Conservation (phyloP, 2,113 vertebrate genomes). For the Petrocephalus zakoni region DNA sequence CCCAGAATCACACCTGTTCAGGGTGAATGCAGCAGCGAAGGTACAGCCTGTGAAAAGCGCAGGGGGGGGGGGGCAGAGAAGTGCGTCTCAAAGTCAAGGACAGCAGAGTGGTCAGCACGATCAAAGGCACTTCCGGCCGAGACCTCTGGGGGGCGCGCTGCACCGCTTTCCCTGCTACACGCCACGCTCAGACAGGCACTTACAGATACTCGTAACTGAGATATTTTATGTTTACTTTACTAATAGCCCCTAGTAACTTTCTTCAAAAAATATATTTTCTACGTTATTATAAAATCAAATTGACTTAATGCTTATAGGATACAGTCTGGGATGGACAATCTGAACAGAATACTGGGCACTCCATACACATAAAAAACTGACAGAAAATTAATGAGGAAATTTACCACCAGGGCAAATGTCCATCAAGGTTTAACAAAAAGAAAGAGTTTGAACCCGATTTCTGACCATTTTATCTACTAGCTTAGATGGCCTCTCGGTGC, state of each 20-base stretch:
- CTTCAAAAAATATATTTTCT: neutral
- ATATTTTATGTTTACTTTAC: neutral
- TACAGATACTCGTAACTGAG: neutral
- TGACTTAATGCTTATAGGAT: neutral
- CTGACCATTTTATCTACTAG: neutral
- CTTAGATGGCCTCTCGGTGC: neutral
- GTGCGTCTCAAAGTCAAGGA: neutral
- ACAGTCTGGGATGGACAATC: neutral
- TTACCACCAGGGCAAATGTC: neutral
- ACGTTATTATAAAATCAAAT: neutral
- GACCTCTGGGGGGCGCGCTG: neutral
- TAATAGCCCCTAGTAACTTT: neutral
- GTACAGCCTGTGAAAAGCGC: neutral
- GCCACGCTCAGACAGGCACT: neutral
- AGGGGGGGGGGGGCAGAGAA: neutral
- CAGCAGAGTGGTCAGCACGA: neutral
- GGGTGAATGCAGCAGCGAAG: neutral
- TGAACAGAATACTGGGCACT: neutral
- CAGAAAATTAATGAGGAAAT: neutral
- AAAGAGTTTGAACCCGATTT: neutral
- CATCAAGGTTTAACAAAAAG: neutral
- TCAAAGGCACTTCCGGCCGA: neutral
- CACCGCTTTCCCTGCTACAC: neutral
- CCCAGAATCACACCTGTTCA: neutral
- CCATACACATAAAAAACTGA: neutral